Evolutionary conservation across 1,140 invertebrate genomes (phyloP), one percentile per base, ranked within the genome.

Genomic region (Pentalonia nigronervosa): DNA sequence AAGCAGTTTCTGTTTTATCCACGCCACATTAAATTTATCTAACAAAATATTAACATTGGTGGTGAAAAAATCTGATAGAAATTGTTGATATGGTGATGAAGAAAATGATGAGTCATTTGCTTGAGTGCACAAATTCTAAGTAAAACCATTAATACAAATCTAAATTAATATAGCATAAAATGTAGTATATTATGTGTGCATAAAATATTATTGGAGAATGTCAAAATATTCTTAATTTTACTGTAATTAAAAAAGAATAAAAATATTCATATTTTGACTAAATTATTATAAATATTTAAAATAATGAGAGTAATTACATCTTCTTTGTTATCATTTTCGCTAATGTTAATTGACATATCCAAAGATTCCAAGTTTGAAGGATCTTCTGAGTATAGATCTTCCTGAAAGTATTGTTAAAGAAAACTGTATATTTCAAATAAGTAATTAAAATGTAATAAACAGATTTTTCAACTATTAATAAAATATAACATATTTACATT

Each of bases 1-100:
- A 41, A 93, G 91, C 20, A 93, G 47, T 83, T 93, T 93, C 48
- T 93, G 91, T 56, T 93, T 93, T 56, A 93, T 93, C 91, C 91
- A 93, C 20, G 91, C 81, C 9, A 93, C 91, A 53, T 93, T 93
- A 53, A 56, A 93, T 93, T 93, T 93, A 53, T 93, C 81, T 45
- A 93, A 47, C 8, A 93, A 93, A 34, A 36, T 56, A 93, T 93
- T 48, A 30, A 93, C 34, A 53, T 93, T 48, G 8, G 81, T 86
- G 30, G 45, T 45, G 14, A 84, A 41, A 53, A 93, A 93, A 56
- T 93, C 91, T 20, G 76, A 93, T 93, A 93, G 36, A 25, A 93
- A 93, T 50, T 93, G 91, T 56, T 93, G 91, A 86, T 93, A 93
- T 30, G 91, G 81, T 14, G 81, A 84, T 45, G 81, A 93, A n/a